These are phyloP conservation scores for Dolomedes plantarius DNA, from an alignment of 2,888 invertebrate species.

Conservation along the genomic window DNA sequence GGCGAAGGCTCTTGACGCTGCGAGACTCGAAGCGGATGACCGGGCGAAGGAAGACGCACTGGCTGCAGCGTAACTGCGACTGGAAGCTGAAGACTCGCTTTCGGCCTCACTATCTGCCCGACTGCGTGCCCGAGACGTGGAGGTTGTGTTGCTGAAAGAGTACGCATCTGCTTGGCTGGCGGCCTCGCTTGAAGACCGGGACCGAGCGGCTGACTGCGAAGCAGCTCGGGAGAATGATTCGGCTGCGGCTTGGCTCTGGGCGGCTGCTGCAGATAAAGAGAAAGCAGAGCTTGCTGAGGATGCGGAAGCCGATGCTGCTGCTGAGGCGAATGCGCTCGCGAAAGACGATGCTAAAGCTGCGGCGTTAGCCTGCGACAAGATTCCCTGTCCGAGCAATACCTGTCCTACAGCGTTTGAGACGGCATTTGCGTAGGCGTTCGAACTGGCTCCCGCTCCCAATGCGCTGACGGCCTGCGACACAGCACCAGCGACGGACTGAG, in stretches of 20 bases:
- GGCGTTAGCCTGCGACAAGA: slow-evolving; percentile 19
- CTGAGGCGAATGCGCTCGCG: neutral
- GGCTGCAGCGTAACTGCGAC: neutral
- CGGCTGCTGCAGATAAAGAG: neutral
- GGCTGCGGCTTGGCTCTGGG: slow-evolving; percentile 16
- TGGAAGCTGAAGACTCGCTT: neutral
- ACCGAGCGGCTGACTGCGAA: neutral
- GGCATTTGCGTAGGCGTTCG: slow-evolving; percentile 21
- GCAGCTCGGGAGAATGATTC: slow-evolving; percentile 17
- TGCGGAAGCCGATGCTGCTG: neutral
- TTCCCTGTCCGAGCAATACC: neutral
- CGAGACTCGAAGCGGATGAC: neutral
- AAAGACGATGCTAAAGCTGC: slow-evolving; percentile 4
- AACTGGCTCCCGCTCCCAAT: slow-evolving; percentile 27
- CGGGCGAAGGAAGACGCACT: slow-evolving; percentile 1
- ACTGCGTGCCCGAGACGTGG: slow-evolving; percentile 8
- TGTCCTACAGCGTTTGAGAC: slow-evolving; percentile 18
- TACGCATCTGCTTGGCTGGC: neutral
- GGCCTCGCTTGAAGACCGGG: neutral
- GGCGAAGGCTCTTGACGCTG: slow-evolving; percentile 4
- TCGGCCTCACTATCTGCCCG: neutral
- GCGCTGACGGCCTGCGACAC: neutral
- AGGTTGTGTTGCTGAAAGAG: neutral
- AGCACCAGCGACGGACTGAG: slow-evolving; percentile 7
- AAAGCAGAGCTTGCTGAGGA: neutral